Conservation (phyloP, 2,797 vertebrate species). For the Acridotheres tristis region DNA sequence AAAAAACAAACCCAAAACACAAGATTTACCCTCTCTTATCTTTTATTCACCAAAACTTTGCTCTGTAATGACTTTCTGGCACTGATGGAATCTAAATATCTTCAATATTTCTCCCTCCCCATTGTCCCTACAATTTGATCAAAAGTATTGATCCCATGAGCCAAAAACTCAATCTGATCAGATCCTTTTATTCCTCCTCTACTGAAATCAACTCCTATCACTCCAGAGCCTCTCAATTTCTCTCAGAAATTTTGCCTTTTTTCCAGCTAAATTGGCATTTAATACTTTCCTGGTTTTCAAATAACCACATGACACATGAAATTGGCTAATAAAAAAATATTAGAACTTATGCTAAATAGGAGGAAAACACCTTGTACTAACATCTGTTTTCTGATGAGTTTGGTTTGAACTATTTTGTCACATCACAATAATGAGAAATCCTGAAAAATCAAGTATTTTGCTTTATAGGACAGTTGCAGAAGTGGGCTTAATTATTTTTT, state of each 20-base stretch:
- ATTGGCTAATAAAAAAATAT: background rate
- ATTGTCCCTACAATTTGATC: background rate
- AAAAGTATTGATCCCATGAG: background rate
- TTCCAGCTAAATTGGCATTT: background rate
- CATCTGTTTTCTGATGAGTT: background rate
- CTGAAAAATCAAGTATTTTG: constrained; percentile 19
- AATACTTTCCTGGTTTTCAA: background rate
- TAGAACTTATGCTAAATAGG: background rate
- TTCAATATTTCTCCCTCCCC: background rate
- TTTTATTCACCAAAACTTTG: background rate
- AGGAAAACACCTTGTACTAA: background rate
- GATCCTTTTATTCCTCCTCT: background rate
- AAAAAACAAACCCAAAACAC: background rate
- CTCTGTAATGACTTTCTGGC: background rate
- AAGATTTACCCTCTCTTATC: background rate
- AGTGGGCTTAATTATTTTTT: background rate
- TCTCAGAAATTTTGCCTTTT: background rate
- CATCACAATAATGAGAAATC: background rate
- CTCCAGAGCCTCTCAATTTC: background rate
- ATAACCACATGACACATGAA: background rate
- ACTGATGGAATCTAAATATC: background rate
- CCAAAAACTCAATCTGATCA: background rate
- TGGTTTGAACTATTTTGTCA: constrained; percentile 1
- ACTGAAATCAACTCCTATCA: accelerated
- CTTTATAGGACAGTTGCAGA: background rate